These are phyloP conservation scores for Tadarida brasiliensis DNA, from an alignment of 2,797 vertebrate genomes.

Conservation along the genomic window DNA sequence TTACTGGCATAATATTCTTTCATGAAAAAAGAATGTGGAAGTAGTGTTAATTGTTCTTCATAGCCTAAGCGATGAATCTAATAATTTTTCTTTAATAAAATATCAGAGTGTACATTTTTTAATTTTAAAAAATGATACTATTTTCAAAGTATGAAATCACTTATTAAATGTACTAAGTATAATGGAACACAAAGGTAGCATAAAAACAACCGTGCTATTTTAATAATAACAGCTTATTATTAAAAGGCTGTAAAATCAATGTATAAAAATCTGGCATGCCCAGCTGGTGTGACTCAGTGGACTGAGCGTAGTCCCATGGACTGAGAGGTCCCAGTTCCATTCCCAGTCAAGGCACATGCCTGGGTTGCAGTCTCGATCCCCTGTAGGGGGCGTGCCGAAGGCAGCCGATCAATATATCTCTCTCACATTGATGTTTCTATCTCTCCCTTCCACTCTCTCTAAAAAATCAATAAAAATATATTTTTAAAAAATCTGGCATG, in stretches of 20 bases:
- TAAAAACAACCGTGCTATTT: neutral
- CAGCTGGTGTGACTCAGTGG: too few relatives aligned
- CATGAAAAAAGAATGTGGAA: neutral
- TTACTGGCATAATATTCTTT: neutral
- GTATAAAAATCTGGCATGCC: neutral
- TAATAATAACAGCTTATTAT: neutral
- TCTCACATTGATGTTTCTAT: too few relatives aligned
- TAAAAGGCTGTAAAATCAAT: neutral
- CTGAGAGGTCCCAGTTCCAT: too few relatives aligned
- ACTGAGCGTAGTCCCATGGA: too few relatives aligned
- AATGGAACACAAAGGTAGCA: neutral
- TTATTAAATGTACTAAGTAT: neutral
- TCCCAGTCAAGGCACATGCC: too few relatives aligned
- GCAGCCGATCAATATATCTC: too few relatives aligned
- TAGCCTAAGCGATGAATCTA: neutral
- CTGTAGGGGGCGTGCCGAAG: too few relatives aligned
- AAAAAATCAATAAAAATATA: too few relatives aligned
- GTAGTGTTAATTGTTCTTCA: neutral
- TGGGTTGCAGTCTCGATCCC: too few relatives aligned
- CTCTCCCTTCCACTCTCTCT: too few relatives aligned
- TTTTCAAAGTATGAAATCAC: neutral
- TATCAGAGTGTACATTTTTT: neutral
- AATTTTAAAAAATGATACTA: neutral
- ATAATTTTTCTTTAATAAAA: neutral
- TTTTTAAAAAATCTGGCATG: neutral